A percentile compares a stretch with the other conserved stretches of the same genome.
phyloP scores from a whole-genome alignment of 2,797 vertebrate genomes.

The Alectoris magna region DNA sequence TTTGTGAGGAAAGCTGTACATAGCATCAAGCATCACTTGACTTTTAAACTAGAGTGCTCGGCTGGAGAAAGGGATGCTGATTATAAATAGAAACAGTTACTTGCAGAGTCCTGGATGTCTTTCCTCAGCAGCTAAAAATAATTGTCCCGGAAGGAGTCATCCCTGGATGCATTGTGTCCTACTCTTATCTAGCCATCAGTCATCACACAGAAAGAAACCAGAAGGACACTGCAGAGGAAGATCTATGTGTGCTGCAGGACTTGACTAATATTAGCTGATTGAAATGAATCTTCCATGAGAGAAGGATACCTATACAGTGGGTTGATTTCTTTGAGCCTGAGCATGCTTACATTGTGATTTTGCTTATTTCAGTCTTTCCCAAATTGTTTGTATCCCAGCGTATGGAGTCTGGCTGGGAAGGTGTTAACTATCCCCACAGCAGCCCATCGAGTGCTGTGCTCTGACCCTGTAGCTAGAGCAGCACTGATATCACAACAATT shows the following conservation, averaged over 20 bases:
- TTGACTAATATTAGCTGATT: neutral
- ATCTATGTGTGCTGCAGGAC: neutral
- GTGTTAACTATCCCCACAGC: neutral
- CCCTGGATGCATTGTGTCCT: neutral
- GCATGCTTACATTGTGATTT: neutral
- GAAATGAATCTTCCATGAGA: neutral
- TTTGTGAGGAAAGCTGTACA: neutral
- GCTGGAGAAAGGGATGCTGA: neutral
- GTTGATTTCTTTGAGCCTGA: neutral
- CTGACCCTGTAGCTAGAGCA: neutral
- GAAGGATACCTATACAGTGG: neutral
- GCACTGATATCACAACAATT: neutral
- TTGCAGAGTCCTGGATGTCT: neutral
- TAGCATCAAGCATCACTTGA: neutral
- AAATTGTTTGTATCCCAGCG: neutral
- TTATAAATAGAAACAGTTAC: neutral
- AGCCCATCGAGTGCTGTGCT: neutral
- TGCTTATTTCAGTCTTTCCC: neutral
- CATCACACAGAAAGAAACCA: neutral
- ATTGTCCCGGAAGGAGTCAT: neutral
- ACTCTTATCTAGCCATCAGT: neutral
- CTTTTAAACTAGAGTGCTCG: neutral
- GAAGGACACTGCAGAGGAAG: neutral
- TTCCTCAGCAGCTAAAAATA: constrained; percentile 27
- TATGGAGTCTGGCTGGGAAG: neutral